phyloP scores from a whole-genome alignment of 2,113 vertebrate genomes.

The Microcebus jonahi region DNA sequence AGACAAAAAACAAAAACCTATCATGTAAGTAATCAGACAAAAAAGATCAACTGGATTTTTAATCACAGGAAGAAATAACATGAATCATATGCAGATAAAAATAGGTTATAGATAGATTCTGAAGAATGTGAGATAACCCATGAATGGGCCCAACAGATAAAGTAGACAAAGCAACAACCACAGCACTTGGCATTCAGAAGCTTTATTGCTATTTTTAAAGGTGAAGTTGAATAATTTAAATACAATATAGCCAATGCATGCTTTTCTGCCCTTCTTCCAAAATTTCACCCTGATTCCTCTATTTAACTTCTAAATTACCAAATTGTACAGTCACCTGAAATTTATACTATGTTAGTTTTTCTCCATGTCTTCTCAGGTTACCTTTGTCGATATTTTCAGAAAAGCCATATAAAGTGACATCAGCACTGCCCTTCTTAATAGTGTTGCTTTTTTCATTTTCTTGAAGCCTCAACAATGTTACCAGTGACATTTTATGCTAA shows the following conservation, averaged over 20 bases:
- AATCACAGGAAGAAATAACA: neutral
- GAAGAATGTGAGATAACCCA: neutral
- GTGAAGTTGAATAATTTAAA: neutral
- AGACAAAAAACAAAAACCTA: neutral
- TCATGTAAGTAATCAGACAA: neutral
- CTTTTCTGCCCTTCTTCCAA: neutral
- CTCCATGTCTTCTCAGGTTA: neutral
- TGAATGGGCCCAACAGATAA: rapidly evolving
- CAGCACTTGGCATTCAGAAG: neutral
- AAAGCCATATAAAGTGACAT: neutral
- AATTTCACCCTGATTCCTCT: neutral
- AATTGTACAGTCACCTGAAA: neutral
- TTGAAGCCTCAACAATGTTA: neutral
- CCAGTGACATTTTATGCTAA: neutral
- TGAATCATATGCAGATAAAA: neutral
- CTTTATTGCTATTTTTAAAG: neutral
- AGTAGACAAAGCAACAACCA: neutral
- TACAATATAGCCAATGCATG: rapidly evolving
- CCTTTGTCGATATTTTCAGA: neutral
- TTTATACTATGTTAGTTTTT: neutral
- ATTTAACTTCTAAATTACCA: neutral
- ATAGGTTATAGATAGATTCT: neutral
- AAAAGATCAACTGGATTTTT: neutral
- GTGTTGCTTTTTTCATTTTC: neutral
- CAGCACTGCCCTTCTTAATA: neutral